A percentile compares a stretch with the other conserved stretches of the same genome.
phyloP scores from a whole-genome alignment of 2,113 vertebrate species.

The Burhinus oedicnemus region DNA sequence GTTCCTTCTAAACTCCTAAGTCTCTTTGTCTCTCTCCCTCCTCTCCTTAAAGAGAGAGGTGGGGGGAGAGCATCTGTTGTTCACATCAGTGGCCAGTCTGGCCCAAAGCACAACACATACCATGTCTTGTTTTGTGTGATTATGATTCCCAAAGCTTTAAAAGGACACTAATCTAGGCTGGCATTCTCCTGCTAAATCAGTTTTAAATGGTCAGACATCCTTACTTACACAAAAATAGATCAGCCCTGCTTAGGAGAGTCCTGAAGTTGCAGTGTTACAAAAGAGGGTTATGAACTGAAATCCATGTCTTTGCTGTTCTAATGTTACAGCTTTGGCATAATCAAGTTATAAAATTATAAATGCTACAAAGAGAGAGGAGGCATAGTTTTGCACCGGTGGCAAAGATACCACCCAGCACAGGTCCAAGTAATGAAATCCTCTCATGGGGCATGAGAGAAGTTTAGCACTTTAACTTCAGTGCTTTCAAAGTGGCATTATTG shows the following conservation, averaged over 20 bases:
- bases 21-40: no score
- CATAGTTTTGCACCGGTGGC: neutral
- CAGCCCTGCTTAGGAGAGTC: neutral
- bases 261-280: neutral
- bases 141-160: neutral
- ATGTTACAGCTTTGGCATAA: neutral
- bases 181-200: neutral
- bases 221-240: slow-evolving; percentile 1
- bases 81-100: no score
- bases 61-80: no score
- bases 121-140: neutral
- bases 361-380: neutral
- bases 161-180: neutral
- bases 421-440: neutral
- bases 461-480: neutral
- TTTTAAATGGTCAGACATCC: neutral
- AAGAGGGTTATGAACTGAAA: neutral
- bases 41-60: no score
- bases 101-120: no score
- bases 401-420: neutral
- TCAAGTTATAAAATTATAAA: neutral
- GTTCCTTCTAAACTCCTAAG: no score
- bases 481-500: neutral
- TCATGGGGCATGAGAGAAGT: neutral
- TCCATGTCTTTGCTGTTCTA: neutral